Conservation (phyloP, 1,140 invertebrate genomes). For the Daktulosphaira vitifoliae region DNA sequence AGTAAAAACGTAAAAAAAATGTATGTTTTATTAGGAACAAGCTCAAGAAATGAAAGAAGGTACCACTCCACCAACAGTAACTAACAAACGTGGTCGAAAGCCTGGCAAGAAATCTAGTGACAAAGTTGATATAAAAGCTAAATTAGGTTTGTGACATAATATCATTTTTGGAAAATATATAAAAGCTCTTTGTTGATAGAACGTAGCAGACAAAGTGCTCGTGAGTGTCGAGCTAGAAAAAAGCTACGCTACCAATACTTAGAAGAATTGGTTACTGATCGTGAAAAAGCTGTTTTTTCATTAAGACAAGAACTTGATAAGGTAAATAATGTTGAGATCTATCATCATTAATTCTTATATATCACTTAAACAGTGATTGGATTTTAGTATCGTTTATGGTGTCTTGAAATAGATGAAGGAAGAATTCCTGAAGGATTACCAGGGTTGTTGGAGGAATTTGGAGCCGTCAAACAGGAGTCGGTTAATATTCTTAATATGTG, state of each 20-base stretch:
- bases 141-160: slow-evolving; percentile 63
- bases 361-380: background rate
- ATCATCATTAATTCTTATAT: background rate
- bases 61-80: slow-evolving; percentile 42
- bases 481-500: slow-evolving; percentile 1
- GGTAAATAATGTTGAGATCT: slow-evolving; percentile 47
- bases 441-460: slow-evolving; percentile 59
- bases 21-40: slow-evolving; percentile 36
- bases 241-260: slow-evolving; percentile 95
- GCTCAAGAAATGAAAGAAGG: slow-evolving; percentile 58
- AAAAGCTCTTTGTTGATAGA: slow-evolving; percentile 52
- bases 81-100: slow-evolving; percentile 69
- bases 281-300: slow-evolving; percentile 87
- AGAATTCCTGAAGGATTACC: slow-evolving; percentile 66
- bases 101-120: slow-evolving; percentile 76
- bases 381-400: slow-evolving; percentile 70
- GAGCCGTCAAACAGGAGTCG: slow-evolving; percentile 52
- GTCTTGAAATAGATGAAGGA: slow-evolving; percentile 67
- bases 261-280: slow-evolving; percentile 85
- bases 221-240: slow-evolving; percentile 93
- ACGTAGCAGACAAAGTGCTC: slow-evolving; percentile 88
- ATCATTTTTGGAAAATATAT: background rate
- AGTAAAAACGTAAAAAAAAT: too few relatives aligned
- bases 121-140: slow-evolving; percentile 89
- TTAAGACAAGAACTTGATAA: slow-evolving; percentile 84